These are phyloP conservation scores for Melinaea marsaeus DNA, from an alignment of 2,888 invertebrate species.

Conservation along the genomic window DNA sequence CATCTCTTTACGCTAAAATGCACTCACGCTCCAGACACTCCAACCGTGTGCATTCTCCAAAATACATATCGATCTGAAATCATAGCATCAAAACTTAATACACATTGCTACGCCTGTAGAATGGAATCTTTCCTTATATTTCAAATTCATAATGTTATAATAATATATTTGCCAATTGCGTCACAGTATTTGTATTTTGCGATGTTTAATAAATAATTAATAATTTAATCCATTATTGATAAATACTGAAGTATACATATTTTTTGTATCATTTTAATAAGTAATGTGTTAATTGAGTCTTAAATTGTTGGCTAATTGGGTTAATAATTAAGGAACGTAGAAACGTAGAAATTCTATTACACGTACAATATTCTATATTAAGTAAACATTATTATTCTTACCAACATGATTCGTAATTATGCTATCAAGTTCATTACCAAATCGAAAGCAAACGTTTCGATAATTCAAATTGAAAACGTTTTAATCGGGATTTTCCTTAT, in stretches of 20 bases:
- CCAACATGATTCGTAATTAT: neutral
- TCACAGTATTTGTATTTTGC: neutral
- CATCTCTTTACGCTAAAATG: conserved; percentile 57
- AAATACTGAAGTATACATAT: too few species aligned
- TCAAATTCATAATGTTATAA: neutral
- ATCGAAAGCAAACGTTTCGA: conserved; percentile 1
- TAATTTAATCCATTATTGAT: too few species aligned
- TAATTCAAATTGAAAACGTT: neutral
- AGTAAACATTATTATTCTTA: too few species aligned
- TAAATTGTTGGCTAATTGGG: too few species aligned
- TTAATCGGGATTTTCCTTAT: neutral
- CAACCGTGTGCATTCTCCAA: conserved; percentile 53
- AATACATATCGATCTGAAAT: conserved; percentile 53
- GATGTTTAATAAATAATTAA: neutral
- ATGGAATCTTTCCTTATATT: neutral
- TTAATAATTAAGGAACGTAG: too few species aligned
- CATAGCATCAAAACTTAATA: neutral
- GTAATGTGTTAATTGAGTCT: too few species aligned
- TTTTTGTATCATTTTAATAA: too few species aligned
- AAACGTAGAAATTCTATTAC: too few species aligned
- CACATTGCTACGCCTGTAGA: neutral
- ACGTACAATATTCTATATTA: too few species aligned
- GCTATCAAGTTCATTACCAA: neutral
- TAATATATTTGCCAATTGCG: neutral
- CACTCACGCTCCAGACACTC: conserved; percentile 56